Percentiles rank a stretch among this genome's conserved stretches.
Conservation (phyloP, 2,797 vertebrate genomes). For the Sebastes paucispinis region DNA sequence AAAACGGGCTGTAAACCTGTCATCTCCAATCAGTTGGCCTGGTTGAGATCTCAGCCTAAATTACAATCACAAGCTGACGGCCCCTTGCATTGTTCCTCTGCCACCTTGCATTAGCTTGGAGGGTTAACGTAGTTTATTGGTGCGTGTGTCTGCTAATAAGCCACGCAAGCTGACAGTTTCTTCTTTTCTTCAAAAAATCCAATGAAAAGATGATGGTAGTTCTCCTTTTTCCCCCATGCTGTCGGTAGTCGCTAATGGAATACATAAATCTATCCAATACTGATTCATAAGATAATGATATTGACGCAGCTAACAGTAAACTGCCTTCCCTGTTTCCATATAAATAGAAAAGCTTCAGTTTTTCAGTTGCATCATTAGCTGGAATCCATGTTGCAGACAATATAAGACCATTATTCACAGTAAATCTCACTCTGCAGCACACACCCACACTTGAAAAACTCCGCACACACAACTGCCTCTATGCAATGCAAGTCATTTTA, state of each 20-base stretch:
- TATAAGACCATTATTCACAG: background rate
- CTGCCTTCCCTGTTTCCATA: background rate
- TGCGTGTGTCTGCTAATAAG: constrained; percentile 17
- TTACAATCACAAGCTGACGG: constrained; percentile 76
- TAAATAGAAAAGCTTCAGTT: background rate
- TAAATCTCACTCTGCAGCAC: background rate
- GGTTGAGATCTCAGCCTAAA: constrained; percentile 78
- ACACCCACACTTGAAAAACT: background rate
- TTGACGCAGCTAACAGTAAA: background rate
- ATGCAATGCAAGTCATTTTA: background rate
- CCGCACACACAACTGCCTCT: background rate
- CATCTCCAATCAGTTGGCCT: constrained; percentile 83
- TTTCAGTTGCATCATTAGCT: background rate
- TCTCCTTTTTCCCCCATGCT: background rate
- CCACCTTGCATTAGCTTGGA: constrained; percentile 40
- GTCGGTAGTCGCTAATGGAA: background rate
- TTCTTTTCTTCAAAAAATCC: background rate
- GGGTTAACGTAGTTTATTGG: background rate
- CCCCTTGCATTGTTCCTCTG: constrained; percentile 50
- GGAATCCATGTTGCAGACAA: background rate
- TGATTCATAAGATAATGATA: background rate
- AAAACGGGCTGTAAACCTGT: constrained; percentile 84
- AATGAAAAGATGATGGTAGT: background rate
- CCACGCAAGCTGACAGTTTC: background rate
- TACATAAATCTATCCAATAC: background rate